Conservation (phyloP, 2,797 vertebrate genomes). For the Sternotherus odoratus region DNA sequence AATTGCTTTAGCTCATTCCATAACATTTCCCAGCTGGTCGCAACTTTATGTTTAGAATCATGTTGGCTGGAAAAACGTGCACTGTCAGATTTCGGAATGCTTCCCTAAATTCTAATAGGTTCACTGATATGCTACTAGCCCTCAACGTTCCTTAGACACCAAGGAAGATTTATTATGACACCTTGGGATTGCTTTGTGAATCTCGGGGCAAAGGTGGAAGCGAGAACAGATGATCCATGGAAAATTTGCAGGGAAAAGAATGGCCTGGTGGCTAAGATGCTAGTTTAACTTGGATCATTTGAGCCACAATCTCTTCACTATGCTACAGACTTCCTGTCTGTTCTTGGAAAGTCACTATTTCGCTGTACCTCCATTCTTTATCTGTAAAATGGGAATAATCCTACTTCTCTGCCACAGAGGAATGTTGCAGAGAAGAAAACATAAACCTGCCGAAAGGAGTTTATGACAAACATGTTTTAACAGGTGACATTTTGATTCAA, state of each 20-base stretch:
- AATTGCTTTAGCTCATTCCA: neutral
- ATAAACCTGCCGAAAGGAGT: neutral
- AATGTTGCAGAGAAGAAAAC: neutral
- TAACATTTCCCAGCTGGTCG: too few species aligned
- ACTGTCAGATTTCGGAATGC: neutral
- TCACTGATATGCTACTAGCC: neutral
- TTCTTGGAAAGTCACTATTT: neutral
- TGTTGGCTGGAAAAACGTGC: neutral
- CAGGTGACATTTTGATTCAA: neutral
- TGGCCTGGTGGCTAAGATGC: neutral
- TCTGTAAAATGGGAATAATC: neutral
- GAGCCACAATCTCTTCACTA: neutral
- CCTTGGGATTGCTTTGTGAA: neutral
- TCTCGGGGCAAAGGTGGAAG: neutral
- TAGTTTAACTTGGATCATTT: neutral
- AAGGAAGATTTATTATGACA: neutral
- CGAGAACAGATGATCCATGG: neutral
- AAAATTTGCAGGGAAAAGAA: neutral
- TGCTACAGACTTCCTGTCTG: rapidly evolving
- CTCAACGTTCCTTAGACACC: neutral
- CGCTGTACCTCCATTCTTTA: neutral
- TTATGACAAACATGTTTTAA: neutral
- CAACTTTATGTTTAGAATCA: neutral
- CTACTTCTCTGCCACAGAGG: neutral
- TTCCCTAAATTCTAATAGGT: neutral